Percentiles rank a stretch among this genome's conserved stretches.
Evolutionary conservation across 2,888 invertebrate genomes (phyloP).

Genomic region (Esperia sulphurella): DNA sequence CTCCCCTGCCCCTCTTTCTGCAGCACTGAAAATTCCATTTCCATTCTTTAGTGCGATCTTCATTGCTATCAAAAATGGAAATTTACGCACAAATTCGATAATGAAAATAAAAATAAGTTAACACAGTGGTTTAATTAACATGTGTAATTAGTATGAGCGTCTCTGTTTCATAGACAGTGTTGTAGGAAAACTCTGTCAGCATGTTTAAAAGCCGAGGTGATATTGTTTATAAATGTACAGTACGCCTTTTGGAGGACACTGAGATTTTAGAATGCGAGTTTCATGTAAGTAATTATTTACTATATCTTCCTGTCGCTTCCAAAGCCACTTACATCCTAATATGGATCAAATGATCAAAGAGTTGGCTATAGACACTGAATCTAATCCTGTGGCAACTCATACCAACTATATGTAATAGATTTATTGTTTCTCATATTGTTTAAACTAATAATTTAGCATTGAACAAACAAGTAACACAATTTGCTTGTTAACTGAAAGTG

Average conservation of each 20-base stretch:
- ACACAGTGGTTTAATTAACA: constrained; percentile 22
- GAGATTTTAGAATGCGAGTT: constrained; percentile 96
- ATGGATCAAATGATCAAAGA: too few relatives aligned
- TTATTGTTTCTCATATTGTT: too few relatives aligned
- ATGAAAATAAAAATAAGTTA: constrained; percentile 25
- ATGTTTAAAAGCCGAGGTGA: constrained; percentile 86
- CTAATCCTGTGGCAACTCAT: too few relatives aligned
- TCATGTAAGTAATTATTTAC: constrained; percentile 73
- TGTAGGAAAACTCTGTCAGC: constrained; percentile 23
- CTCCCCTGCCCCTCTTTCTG: constrained; percentile 27
- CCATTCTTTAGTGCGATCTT: constrained; percentile 13
- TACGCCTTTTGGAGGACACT: constrained; percentile 92
- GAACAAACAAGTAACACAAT: too few relatives aligned
- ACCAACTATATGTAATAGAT: too few relatives aligned
- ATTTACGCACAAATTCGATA: constrained; percentile 17
- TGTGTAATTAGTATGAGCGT: constrained; percentile 22
- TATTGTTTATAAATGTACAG: constrained; percentile 91
- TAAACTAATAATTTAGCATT: too few relatives aligned
- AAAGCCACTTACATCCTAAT: too few relatives aligned
- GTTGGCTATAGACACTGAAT: too few relatives aligned
- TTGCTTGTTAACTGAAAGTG: too few relatives aligned
- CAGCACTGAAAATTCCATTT: constrained; percentile 10
- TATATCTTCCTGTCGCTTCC: too few relatives aligned
- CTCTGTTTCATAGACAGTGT: constrained; percentile 8
- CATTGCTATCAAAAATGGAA: constrained; percentile 43